Base-by-base conservation (phyloP, 92 coral and sea anemone species). In the Porites rus region DNA sequence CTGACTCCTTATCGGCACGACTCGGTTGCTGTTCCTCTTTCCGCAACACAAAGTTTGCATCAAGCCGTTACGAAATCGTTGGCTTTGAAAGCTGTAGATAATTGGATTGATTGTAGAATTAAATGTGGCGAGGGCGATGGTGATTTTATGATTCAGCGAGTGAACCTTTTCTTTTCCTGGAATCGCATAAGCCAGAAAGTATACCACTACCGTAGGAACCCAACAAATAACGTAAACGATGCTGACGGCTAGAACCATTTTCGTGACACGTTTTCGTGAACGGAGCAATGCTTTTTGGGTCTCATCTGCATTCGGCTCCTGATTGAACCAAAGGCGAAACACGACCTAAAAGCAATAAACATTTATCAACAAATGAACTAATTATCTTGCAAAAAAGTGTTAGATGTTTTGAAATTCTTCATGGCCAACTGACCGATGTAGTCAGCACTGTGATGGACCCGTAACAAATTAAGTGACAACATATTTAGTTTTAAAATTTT, bases 211-310 rank as follows among this genome's bases (percentile, higher is more conserved):
- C 4, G 70, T 63, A 52, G 83, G 83, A 50, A 78, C 69, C 83
- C 73, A 78, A 28, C 83, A 78, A 13, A 79, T 56, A 28, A 79
- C 67, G 21, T 79, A 79, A 9, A 79, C 20, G 43, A 79, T 21
- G 20, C 68, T 79, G 51, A 79, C 84, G 16, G 84, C 70, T 8
- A 79, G 28, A 19, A 70, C 84, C 59, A 79, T 79, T 73, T 65
- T 79, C 12, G 74, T 79, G 17, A 79, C 74, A 6, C 81, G 81
- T 38, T 60, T 77, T 24, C 81, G 25, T 10, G 65, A 25, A 12
- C 58, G 63, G 5, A 79, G 16, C 59, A 79, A 38, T 7, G 84
- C 14, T 16, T 18, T 46, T 13, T 79, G 75, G 18, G 72, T 7
- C 59, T 66, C 17, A 11, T 38, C 70, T 11, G 38, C 75, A n/a